Conservation (phyloP, 1,140 invertebrate species). For the Drosophila kikkawai region DNA sequence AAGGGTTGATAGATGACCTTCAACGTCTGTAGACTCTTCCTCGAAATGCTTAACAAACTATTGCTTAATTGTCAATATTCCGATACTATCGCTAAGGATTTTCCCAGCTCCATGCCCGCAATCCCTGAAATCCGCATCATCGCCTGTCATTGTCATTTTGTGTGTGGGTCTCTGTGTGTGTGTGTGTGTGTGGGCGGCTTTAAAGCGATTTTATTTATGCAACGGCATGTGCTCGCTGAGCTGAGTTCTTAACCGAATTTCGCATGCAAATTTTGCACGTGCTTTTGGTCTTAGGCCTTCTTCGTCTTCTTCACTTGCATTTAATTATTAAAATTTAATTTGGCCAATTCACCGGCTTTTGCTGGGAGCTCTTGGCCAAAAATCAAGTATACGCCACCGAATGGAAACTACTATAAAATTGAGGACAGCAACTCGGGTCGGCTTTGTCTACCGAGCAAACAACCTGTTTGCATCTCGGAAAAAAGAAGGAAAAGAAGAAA, state of each 20-base stretch:
- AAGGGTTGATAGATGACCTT: background rate
- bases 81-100: background rate
- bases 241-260: slow-evolving; percentile 76
- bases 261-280: slow-evolving; percentile 80
- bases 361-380: background rate
- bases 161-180: background rate
- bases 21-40: background rate
- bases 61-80: background rate
- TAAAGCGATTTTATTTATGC: slow-evolving; percentile 80
- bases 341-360: slow-evolving; percentile 63
- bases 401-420: slow-evolving; percentile 20
- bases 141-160: slow-evolving; percentile 42
- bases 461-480: slow-evolving; percentile 47
- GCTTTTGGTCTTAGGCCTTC: slow-evolving; percentile 41
- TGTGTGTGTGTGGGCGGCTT: slow-evolving; percentile 16
- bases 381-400: slow-evolving; percentile 24
- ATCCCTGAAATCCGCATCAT: slow-evolving; percentile 40
- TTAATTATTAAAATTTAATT: slow-evolving; percentile 84
- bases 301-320: slow-evolving; percentile 55
- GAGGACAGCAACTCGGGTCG: slow-evolving; percentile 10
- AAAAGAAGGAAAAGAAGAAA: slow-evolving; percentile 7
- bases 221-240: slow-evolving; percentile 72
- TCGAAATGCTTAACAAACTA: background rate
- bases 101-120: background rate
- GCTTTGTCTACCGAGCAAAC: slow-evolving; percentile 46